Conservation (phyloP, 2,797 vertebrate genomes). For the Ispidina picta region DNA sequence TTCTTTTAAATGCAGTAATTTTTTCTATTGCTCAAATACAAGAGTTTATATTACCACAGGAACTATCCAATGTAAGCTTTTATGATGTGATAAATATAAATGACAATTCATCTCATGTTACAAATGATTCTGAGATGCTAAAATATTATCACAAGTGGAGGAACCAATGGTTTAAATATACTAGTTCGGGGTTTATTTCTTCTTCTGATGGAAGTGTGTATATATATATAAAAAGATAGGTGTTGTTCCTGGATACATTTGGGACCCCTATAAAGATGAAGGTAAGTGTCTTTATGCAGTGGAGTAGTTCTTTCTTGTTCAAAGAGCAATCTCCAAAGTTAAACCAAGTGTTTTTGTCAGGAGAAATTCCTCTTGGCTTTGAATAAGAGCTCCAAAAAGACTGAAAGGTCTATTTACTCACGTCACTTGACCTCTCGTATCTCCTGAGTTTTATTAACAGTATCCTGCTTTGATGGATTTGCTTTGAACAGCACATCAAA, state of each 20-base stretch:
- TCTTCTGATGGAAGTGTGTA: background rate
- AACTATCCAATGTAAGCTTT: background rate
- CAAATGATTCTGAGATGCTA: background rate
- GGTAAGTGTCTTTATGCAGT: background rate
- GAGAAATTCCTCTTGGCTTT: background rate
- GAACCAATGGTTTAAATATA: background rate
- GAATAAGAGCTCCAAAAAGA: background rate
- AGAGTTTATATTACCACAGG: background rate
- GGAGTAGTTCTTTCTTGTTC: background rate
- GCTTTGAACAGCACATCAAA: slow-evolving; percentile 25
- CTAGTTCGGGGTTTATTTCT: background rate
- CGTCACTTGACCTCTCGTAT: background rate
- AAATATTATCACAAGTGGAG: background rate
- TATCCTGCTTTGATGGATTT: background rate
- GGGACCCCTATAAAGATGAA: background rate
- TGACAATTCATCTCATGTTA: background rate
- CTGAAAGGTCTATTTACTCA: background rate
- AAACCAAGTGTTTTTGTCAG: background rate
- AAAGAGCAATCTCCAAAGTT: background rate
- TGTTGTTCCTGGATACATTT: background rate
- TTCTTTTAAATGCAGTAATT: background rate
- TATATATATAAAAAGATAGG: background rate
- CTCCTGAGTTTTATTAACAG: background rate
- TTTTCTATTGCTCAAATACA: background rate
- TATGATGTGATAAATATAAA: background rate